phyloP scores from a whole-genome alignment of 2,113 vertebrate genomes.

The Cyrtonyx montezumae region DNA sequence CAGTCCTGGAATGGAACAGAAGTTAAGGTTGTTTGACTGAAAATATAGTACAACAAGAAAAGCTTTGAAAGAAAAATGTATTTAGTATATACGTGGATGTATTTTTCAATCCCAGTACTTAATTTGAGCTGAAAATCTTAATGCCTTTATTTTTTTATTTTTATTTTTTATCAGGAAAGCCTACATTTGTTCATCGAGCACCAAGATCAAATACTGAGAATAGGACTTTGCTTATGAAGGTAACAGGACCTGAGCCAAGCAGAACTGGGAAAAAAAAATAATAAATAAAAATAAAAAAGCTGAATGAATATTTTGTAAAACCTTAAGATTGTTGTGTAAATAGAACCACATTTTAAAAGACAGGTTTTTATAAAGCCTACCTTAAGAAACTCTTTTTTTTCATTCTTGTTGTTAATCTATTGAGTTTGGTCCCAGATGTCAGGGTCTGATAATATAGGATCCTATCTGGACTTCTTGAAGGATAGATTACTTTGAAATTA shows the following conservation, averaged over 20 bases:
- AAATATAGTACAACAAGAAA: neutral
- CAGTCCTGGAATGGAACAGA: neutral
- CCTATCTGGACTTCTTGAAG: neutral
- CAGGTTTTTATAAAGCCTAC: neutral
- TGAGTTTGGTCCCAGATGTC: neutral
- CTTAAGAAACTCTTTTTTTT: neutral
- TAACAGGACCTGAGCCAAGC: neutral
- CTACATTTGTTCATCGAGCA: neutral
- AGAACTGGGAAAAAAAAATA: neutral
- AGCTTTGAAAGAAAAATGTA: neutral
- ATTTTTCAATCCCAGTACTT: neutral
- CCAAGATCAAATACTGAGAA: neutral
- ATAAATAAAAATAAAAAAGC: neutral
- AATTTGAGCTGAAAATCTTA: neutral
- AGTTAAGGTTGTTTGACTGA: neutral
- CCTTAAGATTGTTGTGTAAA: neutral
- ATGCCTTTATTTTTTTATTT: rapidly evolving
- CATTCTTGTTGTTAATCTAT: neutral
- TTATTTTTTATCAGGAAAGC: neutral
- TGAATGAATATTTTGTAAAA: neutral
- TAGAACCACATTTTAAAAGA: neutral
- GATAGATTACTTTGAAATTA: neutral
- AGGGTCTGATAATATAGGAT: neutral
- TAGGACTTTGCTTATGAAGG: neutral
- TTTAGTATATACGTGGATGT: neutral